Evolutionary conservation across 1,140 invertebrate genomes (phyloP).

Genomic region (Diorhabda elongata): DNA sequence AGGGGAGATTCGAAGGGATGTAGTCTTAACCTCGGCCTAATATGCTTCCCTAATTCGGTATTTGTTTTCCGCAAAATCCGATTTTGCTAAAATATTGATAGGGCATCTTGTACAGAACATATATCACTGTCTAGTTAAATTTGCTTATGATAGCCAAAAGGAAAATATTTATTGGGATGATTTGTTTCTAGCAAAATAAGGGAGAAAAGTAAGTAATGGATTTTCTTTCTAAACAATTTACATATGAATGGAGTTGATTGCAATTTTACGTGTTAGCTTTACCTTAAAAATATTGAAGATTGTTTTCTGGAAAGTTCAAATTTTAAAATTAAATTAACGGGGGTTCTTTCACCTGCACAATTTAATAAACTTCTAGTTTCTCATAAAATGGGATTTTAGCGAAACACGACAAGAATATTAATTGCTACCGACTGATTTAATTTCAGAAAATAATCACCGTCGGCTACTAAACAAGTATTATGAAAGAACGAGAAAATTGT

Average conservation of each 20-base stretch:
- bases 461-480: no score
- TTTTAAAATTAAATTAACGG: no score
- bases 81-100: slow-evolving; percentile 29
- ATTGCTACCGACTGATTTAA: neutral
- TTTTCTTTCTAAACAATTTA: no score
- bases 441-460: neutral
- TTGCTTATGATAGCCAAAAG: slow-evolving; percentile 8
- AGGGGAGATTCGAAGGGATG: neutral
- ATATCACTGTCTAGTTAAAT: slow-evolving; percentile 29
- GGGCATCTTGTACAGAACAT: slow-evolving; percentile 12
- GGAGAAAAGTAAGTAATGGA: no score
- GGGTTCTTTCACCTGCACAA: neutral
- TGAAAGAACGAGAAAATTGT: no score
- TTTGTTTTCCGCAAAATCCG: slow-evolving; percentile 23
- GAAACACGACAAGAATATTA: neutral
- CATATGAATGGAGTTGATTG: no score
- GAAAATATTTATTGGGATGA: neutral
- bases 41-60: slow-evolving; percentile 9
- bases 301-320: no score
- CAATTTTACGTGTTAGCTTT: no score
- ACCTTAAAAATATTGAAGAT: no score
- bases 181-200: neutral
- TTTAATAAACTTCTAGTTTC: neutral
- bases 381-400: neutral
- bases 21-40: slow-evolving; percentile 7